Conservation (phyloP, 2,797 vertebrate species). For the Anguilla anguilla region DNA sequence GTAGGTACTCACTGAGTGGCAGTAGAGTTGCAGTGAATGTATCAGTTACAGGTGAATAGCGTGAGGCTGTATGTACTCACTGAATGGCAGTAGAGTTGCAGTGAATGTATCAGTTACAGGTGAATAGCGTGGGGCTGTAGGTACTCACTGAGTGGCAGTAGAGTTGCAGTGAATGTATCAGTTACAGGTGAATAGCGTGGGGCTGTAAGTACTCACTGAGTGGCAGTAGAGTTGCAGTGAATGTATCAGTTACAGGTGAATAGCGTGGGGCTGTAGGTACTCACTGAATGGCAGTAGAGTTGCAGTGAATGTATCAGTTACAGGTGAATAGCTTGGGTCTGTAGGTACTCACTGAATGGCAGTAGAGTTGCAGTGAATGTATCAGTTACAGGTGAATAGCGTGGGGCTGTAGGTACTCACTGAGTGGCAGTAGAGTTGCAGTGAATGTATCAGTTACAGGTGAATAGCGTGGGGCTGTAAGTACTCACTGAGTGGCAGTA, state of each 20-base stretch:
- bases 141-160: not conserved
- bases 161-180: not conserved
- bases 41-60: not conserved
- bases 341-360: too few relatives aligned
- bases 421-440: not conserved
- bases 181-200: not conserved
- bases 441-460: not conserved
- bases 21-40: not conserved
- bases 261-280: too few relatives aligned
- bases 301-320: too few relatives aligned
- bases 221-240: too few relatives aligned
- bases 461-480: too few relatives aligned
- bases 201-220: too few relatives aligned
- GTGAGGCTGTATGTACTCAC: conserved; percentile 58
- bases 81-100: too few relatives aligned
- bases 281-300: too few relatives aligned
- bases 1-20: conserved; percentile 59
- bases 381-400: not conserved
- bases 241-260: too few relatives aligned
- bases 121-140: not conserved
- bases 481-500: too few relatives aligned
- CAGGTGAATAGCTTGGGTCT: too few relatives aligned
- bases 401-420: not conserved
- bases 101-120: not conserved
- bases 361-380: too few relatives aligned